Conservation (phyloP, 2,888 invertebrate genomes). For the Sicus ferrugineus region DNA sequence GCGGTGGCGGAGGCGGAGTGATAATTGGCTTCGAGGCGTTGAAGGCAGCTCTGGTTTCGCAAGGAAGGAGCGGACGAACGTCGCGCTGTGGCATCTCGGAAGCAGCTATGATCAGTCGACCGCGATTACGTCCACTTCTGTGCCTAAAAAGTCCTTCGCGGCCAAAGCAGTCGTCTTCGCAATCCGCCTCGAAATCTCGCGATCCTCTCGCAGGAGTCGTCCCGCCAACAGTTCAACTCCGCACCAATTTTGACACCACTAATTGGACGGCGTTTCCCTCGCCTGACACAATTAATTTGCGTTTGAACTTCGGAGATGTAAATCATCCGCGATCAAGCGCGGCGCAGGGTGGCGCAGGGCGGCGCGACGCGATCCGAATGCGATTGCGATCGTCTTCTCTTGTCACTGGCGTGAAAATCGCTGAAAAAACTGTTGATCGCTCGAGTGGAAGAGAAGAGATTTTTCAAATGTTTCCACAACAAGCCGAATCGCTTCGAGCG, state of each 20-base stretch:
- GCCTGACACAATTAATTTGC: slow-evolving; percentile 57
- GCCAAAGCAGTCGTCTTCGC: too few relatives aligned
- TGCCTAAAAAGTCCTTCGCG: too few relatives aligned
- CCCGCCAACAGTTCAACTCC: background rate
- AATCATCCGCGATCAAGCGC: slow-evolving; percentile 33
- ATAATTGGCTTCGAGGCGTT: background rate
- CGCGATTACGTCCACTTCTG: background rate
- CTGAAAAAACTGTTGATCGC: slow-evolving; percentile 34
- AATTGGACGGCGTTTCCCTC: slow-evolving; percentile 56
- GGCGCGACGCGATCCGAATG: slow-evolving; percentile 26
- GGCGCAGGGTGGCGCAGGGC: too few relatives aligned
- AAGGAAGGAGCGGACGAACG: background rate
- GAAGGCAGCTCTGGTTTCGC: background rate
- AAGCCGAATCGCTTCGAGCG: background rate
- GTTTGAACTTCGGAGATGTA: slow-evolving; percentile 34
- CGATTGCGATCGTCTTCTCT: slow-evolving; percentile 31
- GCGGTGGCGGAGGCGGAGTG: background rate
- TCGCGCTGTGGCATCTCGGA: background rate
- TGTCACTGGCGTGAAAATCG: slow-evolving; percentile 50
- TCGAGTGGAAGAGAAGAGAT: slow-evolving; percentile 37
- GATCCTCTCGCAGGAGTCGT: background rate
- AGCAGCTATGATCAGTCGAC: background rate
- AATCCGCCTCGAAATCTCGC: too few relatives aligned
- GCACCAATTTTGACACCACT: slow-evolving; percentile 53
- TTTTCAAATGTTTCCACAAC: slow-evolving; percentile 10